Evolutionary conservation across 2,797 vertebrate genomes (phyloP), one percentile per base, ranked within the genome.

Genomic region (Semaprochilodus insignis): DNA sequence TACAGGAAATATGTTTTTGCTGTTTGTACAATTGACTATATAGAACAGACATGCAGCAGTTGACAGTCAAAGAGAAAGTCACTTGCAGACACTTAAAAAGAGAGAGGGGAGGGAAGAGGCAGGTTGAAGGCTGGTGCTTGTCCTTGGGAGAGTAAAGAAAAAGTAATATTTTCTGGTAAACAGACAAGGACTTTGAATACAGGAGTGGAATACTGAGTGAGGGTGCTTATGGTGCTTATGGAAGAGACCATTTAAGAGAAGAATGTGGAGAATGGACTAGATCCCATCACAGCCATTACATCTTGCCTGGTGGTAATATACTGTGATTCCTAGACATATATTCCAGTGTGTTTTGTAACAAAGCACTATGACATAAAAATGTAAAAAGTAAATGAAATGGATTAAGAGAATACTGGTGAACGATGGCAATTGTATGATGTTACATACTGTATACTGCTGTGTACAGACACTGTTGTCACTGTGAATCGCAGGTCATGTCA

Each of bases 131-230:
- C 34, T 52, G 74, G 55, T 77, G 65, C 79, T 80, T 86, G 89
- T 92, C 90, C 88, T 91, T 90, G 85, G 73, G n/a, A 79, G 81
- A 69, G 75, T 78, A 82, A 88, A 74, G 52, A 90, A 78, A 87
- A 87, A 73, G 81, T 76, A 82, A 85, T 90, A 83, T 84, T 88
- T 77, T 76, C 63, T 77, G 52, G 78, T 88, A 89, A 91, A 89
- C 75, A 89, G 78, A 82, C 76, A 84, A 81, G 70, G 80, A 80
- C 65, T 74, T 77, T 74, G 74, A 84, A 80, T 78, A 54, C 70
- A 66, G 55, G 14, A 67, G 40, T 48, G 55, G 63, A 83, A 83
- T 62, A 81, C 48, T 67, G 72, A 86, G 40, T 74, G 59, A 81
- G 78, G 65, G 10, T 15, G 14, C 14, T 44, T n/a, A 57, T 65